Evolutionary conservation across 2,113 vertebrate genomes (phyloP), one percentile per base, ranked within the genome.

Genomic region (Coreoperca whiteheadi): DNA sequence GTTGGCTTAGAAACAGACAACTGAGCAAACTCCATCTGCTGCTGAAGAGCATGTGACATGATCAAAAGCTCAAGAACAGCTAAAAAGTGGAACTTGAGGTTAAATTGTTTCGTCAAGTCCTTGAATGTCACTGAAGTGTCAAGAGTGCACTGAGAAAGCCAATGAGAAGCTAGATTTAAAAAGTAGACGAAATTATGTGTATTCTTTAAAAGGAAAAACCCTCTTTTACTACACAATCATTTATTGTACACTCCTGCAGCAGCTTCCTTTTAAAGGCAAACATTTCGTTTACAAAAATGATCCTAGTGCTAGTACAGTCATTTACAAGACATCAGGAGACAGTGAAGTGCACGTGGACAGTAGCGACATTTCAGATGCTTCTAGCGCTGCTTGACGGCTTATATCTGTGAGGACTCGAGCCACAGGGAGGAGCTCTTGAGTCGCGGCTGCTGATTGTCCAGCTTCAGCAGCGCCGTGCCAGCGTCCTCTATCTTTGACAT

Each of bases 401-500:
- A 96, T 28, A 96, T 96, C 91, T 96, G 95, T 1, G 93, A 94
- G 0, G 96, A 96, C 92, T 96, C 96, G 64, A 96, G 82, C 91
- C 94, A 95, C 82, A 88, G 57, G 1, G 91, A 88, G 72, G 93
- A 43, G 90, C 87, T 93, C 77, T 91, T 94, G 57, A 90, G 63
- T 15, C 91, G 88, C 0, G 86, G 77, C 72, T 94, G 92, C 88
- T 90, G 87, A 81, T 84, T 94, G 83, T 94, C 93, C 84, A 87
- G 91, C 87, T 92, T 95, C 91, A 94, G 85, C 90, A 93, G 83
- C 8, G 89, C 86, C 18, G 95, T 81, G 43, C 95, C 90, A 28
- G 97, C 96, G 6, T 28, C 93, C 93, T 96, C 95, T 82, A 97
- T 95, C 92, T 97, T 95, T 54, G 95, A 93, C 83, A 97, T 95